A percentile compares a stretch with the other conserved stretches of the same genome.
phyloP scores from a whole-genome alignment of 2,888 invertebrate genomes.

The Dusona sp. region DNA sequence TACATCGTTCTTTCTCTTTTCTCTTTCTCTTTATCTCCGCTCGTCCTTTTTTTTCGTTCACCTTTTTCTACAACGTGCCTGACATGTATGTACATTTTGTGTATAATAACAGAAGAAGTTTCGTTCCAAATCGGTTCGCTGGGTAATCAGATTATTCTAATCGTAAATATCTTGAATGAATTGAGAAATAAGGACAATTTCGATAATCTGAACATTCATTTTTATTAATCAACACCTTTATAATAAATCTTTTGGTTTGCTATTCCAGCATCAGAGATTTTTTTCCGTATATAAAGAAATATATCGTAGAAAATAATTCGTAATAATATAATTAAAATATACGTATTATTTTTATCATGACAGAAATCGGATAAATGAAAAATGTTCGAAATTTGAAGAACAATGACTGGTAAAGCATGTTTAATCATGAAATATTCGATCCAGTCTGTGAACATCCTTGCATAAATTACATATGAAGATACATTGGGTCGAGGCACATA shows the following conservation, averaged over 20 bases:
- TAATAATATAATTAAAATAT: background rate
- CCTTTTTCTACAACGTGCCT: constrained; percentile 16
- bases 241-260: background rate
- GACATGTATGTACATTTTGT: background rate
- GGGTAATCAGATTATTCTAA: background rate
- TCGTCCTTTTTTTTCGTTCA: constrained; percentile 29
- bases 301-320: background rate
- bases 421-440: constrained; percentile 9
- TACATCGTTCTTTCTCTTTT: constrained; percentile 48
- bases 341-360: background rate
- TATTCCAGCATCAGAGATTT: background rate
- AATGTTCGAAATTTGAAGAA: constrained; percentile 7
- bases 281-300: background rate
- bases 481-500: constrained; percentile 45
- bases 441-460: constrained; percentile 45
- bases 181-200: background rate
- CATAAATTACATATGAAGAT: constrained; percentile 50
- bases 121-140: background rate
- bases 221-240: background rate
- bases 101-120: background rate
- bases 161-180: background rate
- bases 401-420: constrained; percentile 16
- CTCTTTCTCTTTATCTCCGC: constrained; percentile 1
- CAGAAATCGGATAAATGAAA: background rate
- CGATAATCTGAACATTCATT: background rate